A percentile compares a stretch with the other conserved stretches of the same genome.
phyloP scores from a whole-genome alignment of 1,140 invertebrate species.

The Rhynchophorus ferrugineus region DNA sequence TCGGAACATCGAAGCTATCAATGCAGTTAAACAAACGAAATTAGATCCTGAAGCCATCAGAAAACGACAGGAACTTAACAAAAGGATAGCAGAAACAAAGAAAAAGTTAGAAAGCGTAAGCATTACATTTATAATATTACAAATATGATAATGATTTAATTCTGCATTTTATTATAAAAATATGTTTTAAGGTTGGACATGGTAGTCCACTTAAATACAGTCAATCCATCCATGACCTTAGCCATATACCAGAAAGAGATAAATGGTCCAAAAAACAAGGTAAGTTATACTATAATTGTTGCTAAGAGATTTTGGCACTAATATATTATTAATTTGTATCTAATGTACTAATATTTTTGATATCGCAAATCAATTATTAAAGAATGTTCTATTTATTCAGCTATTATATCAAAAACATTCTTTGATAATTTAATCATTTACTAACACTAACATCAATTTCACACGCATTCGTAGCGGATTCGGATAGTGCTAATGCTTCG shows the following conservation, averaged over 20 bases:
- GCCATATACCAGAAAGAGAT: constrained; percentile 52
- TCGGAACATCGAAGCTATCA: constrained; percentile 47
- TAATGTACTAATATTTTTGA: too few species aligned
- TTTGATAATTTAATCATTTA: constrained; percentile 7
- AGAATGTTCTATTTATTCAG: too few species aligned
- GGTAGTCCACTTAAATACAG: constrained; percentile 69
- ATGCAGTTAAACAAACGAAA: constrained; percentile 49
- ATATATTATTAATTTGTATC: too few species aligned
- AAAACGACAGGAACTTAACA: constrained; percentile 73
- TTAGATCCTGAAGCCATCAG: constrained; percentile 58
- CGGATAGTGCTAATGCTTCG: constrained; percentile 21
- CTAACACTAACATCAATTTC: constrained; percentile 12
- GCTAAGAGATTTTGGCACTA: not conserved
- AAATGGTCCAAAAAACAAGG: constrained; percentile 38
- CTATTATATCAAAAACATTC: not conserved
- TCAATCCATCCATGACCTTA: constrained; percentile 72
- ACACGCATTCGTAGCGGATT: constrained; percentile 10
- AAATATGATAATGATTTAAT: constrained; percentile 1
- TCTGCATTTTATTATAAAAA: constrained; percentile 9
- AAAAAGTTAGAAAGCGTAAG: constrained; percentile 82
- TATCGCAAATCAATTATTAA: too few species aligned
- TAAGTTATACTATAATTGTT: constrained; percentile 25
- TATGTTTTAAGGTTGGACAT: constrained; percentile 64
- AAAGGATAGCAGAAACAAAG: constrained; percentile 79
- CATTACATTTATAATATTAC: constrained; percentile 27